phyloP scores from a whole-genome alignment of 2,113 vertebrate species.

The Corythoichthys haematopterus region DNA sequence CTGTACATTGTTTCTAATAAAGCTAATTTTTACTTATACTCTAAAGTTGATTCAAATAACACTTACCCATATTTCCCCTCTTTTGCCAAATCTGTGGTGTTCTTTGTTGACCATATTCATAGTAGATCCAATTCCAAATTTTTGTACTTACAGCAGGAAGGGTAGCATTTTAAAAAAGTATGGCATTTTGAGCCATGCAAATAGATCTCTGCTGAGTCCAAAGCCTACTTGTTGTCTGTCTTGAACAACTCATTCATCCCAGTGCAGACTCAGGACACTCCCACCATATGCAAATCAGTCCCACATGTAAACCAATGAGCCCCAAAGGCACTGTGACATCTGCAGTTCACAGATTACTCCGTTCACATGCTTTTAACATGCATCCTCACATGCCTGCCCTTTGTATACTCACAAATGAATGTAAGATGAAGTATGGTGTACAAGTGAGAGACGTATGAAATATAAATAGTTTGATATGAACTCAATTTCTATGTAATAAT shows the following conservation, averaged over 20 bases:
- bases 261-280: slow-evolving; percentile 60
- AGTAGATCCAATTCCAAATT: slow-evolving; percentile 40
- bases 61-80: slow-evolving; percentile 72
- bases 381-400: slow-evolving; percentile 18
- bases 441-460: slow-evolving; percentile 25
- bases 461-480: slow-evolving; percentile 7
- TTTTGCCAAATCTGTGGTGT: slow-evolving; percentile 51
- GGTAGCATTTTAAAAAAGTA: slow-evolving; percentile 35
- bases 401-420: slow-evolving; percentile 26
- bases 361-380: slow-evolving; percentile 7
- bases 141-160: slow-evolving; percentile 50
- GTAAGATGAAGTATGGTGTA: slow-evolving; percentile 21
- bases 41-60: slow-evolving; percentile 18
- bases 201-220: slow-evolving; percentile 60
- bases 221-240: slow-evolving; percentile 58
- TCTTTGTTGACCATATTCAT: slow-evolving; percentile 69
- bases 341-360: slow-evolving; percentile 32
- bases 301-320: slow-evolving; percentile 54
- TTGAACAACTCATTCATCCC: slow-evolving; percentile 70
- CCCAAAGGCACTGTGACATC: slow-evolving; percentile 23
- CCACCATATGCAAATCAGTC: slow-evolving; percentile 66
- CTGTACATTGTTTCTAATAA: background rate
- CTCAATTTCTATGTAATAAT: slow-evolving; percentile 14
- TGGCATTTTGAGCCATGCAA: slow-evolving; percentile 60
- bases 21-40: background rate